Evolutionary conservation across 2,113 vertebrate genomes (phyloP).

Genomic region (Forbesichthys papilliferus): DNA sequence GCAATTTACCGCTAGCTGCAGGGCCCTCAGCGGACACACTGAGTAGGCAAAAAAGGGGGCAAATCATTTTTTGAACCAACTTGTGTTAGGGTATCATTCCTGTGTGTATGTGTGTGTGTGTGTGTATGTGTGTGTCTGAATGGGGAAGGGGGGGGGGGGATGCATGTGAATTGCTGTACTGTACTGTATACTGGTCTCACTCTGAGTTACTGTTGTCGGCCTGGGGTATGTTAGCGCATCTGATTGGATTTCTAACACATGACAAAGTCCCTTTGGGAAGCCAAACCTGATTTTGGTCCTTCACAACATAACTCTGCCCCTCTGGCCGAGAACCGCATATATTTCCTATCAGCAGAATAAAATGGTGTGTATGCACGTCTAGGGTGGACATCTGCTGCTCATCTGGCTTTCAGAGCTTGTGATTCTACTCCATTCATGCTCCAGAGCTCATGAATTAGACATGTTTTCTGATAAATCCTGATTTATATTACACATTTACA

Average conservation of each 20-base stretch:
- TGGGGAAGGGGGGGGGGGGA: too few species aligned
- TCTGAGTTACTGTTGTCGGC: slow-evolving; percentile 16
- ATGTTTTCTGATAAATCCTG: background rate
- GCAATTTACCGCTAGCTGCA: slow-evolving; percentile 51
- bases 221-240: slow-evolving; percentile 12
- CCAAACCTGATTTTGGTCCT: slow-evolving; percentile 34
- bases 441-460: slow-evolving; percentile 3
- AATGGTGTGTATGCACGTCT: slow-evolving; percentile 1
- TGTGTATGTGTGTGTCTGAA: background rate
- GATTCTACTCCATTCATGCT: background rate
- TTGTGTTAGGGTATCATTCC: slow-evolving; percentile 1
- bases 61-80: slow-evolving; percentile 15
- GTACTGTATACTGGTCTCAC: slow-evolving; percentile 14
- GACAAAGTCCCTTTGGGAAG: slow-evolving; percentile 14
- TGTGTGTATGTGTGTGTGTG: background rate
- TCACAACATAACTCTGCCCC: slow-evolving; percentile 21
- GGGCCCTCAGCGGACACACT: slow-evolving; percentile 27
- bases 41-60: slow-evolving; percentile 12
- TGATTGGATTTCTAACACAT: slow-evolving; percentile 20
- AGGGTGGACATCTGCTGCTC: background rate
- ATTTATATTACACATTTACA: background rate
- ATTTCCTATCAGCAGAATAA: background rate
- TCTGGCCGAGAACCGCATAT: background rate
- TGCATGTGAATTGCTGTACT: background rate
- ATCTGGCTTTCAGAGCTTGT: background rate